Evolutionary conservation across 2,797 vertebrate genomes (phyloP).

Genomic region (Thunnus albacares): DNA sequence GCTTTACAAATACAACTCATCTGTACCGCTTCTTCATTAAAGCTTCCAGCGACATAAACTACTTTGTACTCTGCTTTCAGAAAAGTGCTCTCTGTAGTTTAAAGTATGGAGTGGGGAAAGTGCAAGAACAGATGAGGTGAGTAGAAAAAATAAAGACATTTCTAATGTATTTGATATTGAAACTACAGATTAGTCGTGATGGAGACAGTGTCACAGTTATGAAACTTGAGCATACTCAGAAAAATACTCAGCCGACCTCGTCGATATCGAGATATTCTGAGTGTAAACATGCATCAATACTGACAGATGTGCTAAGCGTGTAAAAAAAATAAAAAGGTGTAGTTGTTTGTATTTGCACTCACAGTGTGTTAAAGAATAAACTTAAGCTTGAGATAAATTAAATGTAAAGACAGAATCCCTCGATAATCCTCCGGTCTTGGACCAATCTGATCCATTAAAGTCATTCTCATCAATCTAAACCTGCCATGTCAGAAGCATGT

Average conservation of each 20-base stretch:
- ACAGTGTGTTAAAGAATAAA: background rate
- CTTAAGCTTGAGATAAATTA: slow-evolving; percentile 27
- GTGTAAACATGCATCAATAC: slow-evolving; percentile 31
- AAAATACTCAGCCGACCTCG: slow-evolving; percentile 20
- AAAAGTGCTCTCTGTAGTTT: slow-evolving; percentile 55
- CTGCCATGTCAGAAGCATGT: background rate
- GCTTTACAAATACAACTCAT: slow-evolving; percentile 49
- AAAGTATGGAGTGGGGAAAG: background rate
- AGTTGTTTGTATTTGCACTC: background rate
- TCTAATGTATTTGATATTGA: slow-evolving; percentile 10
- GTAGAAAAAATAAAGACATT: slow-evolving; percentile 30
- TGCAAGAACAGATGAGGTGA: slow-evolving; percentile 31
- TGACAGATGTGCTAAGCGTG: slow-evolving; percentile 7
- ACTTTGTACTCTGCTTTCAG: slow-evolving; percentile 26
- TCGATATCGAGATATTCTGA: slow-evolving; percentile 17
- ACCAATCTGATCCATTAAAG: slow-evolving; percentile 14
- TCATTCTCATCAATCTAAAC: slow-evolving; percentile 6
- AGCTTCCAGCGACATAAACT: slow-evolving; percentile 61
- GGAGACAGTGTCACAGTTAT: background rate
- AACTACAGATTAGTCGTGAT: slow-evolving; percentile 12
- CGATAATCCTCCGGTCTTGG: background rate
- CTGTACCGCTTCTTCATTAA: slow-evolving; percentile 53
- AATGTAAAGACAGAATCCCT: slow-evolving; percentile 18
- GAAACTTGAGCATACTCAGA: slow-evolving; percentile 44
- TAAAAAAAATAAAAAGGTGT: slow-evolving; percentile 8